Percentiles rank a stretch among this genome's conserved stretches.
Conservation (phyloP, 2,888 invertebrate genomes). For the Abscondita cerata region DNA sequence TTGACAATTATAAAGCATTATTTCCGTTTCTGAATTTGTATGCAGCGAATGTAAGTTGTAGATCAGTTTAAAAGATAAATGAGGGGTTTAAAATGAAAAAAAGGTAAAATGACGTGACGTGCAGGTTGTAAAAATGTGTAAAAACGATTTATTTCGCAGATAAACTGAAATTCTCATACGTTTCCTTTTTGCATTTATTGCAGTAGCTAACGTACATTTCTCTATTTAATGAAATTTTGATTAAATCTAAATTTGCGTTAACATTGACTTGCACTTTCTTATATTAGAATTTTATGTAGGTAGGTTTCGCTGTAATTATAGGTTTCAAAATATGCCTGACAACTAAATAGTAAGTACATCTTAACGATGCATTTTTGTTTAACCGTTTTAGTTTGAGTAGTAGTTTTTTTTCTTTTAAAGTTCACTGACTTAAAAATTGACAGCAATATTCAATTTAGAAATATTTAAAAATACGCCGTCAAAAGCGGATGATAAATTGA, state of each 20-base stretch:
- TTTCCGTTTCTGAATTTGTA: constrained; percentile 1
- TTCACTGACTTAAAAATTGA: constrained; percentile 7
- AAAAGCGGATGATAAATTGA: not conserved
- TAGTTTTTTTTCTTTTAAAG: not conserved
- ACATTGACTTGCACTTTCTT: too few species aligned
- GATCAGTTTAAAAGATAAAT: constrained; percentile 23
- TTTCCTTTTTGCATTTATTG: not conserved
- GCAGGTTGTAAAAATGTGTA: constrained; percentile 12
- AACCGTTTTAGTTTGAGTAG: too few species aligned
- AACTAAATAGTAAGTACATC: too few species aligned
- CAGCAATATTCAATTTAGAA: not conserved
- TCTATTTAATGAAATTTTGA: too few species aligned
- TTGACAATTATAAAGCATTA: too few species aligned
- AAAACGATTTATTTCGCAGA: constrained; percentile 15
- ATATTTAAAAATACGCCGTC: not conserved
- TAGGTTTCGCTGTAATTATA: too few species aligned
- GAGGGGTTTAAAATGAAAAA: constrained; percentile 16
- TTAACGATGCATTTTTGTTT: too few species aligned
- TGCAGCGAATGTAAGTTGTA: constrained; percentile 18
- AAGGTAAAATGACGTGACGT: constrained; percentile 19
- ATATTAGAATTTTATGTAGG: too few species aligned
- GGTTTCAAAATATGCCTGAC: too few species aligned
- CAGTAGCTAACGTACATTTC: too few species aligned
- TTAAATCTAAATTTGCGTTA: too few species aligned
- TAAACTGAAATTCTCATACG: constrained; percentile 10